phyloP scores from a whole-genome alignment of 2,797 vertebrate species.

The Cyprinodon diabolis region DNA sequence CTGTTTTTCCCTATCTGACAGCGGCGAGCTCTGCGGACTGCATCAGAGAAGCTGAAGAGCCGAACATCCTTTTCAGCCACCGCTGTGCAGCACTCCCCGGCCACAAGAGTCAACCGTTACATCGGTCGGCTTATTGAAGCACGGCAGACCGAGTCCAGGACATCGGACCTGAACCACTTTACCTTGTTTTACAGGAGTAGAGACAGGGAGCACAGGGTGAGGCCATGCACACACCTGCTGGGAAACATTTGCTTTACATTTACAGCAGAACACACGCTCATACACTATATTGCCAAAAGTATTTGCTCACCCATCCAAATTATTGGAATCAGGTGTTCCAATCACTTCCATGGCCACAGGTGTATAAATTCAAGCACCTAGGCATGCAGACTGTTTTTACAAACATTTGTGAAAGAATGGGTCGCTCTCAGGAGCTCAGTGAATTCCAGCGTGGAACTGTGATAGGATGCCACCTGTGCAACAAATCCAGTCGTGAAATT shows the following conservation, averaged over 20 bases:
- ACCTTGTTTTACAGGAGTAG: slow-evolving; percentile 90
- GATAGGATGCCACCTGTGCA: no score
- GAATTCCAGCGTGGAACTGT: no score
- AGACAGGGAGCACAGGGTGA: slow-evolving; percentile 91
- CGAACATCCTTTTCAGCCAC: slow-evolving; percentile 92
- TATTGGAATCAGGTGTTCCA: no score
- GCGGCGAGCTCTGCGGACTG: slow-evolving; percentile 92
- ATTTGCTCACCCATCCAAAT: no score
- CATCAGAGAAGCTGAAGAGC: slow-evolving; percentile 93
- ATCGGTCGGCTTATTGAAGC: slow-evolving; percentile 95
- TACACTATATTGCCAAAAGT: no score
- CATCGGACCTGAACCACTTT: slow-evolving; percentile 90
- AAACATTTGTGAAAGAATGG: no score
- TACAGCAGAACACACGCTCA: slow-evolving; percentile 3
- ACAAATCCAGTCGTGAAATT: no score
- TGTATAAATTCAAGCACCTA: no score
- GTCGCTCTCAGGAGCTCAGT: no score
- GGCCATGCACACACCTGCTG: slow-evolving; percentile 38
- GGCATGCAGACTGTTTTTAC: no score
- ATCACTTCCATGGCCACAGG: no score
- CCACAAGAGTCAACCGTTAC: slow-evolving; percentile 93
- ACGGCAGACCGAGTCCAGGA: slow-evolving; percentile 92
- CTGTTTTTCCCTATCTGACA: slow-evolving; percentile 58
- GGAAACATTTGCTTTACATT: slow-evolving; percentile 3
- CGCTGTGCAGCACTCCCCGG: slow-evolving; percentile 87